Percentiles rank a stretch among this genome's conserved stretches.
phyloP scores from a whole-genome alignment of 2,888 invertebrate genomes.

The Lasioglossum malachurum region DNA sequence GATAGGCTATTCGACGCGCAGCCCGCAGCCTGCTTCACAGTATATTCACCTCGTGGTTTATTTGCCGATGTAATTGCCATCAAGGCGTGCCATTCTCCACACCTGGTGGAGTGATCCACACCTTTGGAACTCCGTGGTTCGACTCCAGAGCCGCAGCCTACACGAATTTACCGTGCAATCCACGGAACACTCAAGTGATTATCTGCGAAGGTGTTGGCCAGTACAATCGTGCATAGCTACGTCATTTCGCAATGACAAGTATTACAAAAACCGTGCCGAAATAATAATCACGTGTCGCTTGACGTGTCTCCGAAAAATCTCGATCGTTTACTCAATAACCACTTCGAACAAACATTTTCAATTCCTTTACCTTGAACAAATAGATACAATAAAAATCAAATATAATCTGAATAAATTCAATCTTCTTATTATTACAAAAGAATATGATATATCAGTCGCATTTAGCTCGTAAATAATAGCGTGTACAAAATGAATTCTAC shows the following conservation, averaged over 20 bases:
- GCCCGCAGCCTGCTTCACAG: conserved; percentile 63
- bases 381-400: neutral
- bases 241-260: neutral
- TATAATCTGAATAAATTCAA: no score
- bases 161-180: conserved; percentile 48
- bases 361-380: neutral
- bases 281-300: neutral
- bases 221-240: neutral
- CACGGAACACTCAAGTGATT: conserved; percentile 25
- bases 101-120: conserved; percentile 70
- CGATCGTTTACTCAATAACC: neutral
- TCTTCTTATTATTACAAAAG: no score
- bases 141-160: conserved; percentile 53
- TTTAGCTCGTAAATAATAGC: no score
- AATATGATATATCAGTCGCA: no score
- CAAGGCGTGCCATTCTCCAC: conserved; percentile 74
- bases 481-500: neutral
- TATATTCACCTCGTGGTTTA: conserved; percentile 71
- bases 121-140: conserved; percentile 65
- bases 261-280: neutral
- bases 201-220: neutral
- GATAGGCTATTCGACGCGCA: conserved; percentile 56
- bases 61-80: conserved; percentile 75
- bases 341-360: neutral
- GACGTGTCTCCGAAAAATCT: neutral